Percentiles rank a stretch among this genome's conserved stretches.
These are phyloP conservation scores for Nyctibius bracteatus DNA, from an alignment of 2,113 vertebrate genomes.

Conservation along the genomic window DNA sequence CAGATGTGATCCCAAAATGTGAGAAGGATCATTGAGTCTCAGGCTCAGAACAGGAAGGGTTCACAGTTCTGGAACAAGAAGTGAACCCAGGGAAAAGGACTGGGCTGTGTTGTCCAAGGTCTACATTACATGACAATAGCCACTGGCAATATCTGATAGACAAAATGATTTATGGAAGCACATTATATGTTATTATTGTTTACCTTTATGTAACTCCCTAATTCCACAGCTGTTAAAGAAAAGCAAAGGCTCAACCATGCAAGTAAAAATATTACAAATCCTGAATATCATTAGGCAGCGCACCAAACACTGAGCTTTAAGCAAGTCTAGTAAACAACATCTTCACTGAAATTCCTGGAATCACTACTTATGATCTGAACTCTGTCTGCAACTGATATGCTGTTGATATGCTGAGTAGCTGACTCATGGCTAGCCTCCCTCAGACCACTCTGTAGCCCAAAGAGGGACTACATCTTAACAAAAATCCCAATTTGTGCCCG, in stretches of 20 bases:
- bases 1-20: not conserved
- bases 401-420: not conserved
- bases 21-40: not conserved
- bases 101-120: not conserved
- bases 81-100: not conserved
- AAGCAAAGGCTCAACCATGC: not conserved
- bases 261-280: not conserved
- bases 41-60: not conserved
- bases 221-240: not conserved
- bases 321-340: not conserved
- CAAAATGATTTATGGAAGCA: not conserved
- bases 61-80: not conserved
- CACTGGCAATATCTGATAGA: not conserved
- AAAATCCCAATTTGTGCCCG: not conserved
- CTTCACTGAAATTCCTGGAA: not conserved
- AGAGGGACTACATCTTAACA: not conserved
- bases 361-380: not conserved
- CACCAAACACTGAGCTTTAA: not conserved
- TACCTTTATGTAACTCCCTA: not conserved
- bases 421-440: not conserved
- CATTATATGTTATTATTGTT: not conserved
- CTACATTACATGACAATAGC: not conserved
- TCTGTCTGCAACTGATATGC: not conserved
- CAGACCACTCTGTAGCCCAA: not conserved
- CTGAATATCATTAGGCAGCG: not conserved